Evolutionary conservation across 2,797 vertebrate genomes (phyloP), one percentile per base, ranked within the genome.

Genomic region (Darevskia nairensis): DNA sequence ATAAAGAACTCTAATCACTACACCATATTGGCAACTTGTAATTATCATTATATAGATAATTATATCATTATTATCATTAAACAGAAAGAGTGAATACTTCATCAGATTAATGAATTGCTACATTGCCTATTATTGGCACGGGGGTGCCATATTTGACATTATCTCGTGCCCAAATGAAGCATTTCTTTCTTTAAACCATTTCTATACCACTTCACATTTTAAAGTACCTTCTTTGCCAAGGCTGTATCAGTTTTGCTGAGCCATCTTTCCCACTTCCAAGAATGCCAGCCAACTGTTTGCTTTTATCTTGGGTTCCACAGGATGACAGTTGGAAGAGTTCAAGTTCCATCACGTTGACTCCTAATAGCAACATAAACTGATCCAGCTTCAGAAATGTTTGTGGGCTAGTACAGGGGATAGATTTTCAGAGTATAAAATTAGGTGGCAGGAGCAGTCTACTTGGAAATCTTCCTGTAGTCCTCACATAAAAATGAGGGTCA

Each of bases 271-370:
- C 8, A 29, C 35, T 39, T 83, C 66, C 21, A 55, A 77, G 55
- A 68, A 23, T 69, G 5, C 25, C 74, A 25, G 27, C 71, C 46
- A 88, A 84, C 86, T 8, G 86, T 35, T 77, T n/a, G 50, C 50
- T 64, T 6, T 69, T 46, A 59, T 6, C 21, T 78, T 84, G 66
- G 46, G 82, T 84, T 88, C 81, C 46, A 13, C 32, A 25, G 32
- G n/a, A 41, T 84, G 75, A 25, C 81, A 84, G 81, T 88, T 88
- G 50, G 81, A 59, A 79, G 44, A 69, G 55, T 69, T 69, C 81
- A n/a, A 25, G n/a, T 69, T 10, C 7, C 66, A 10, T 21, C 23
- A 6, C 8, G 15, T 13, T 39, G 72, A 32, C 32, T 72, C 50
- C 4, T 4, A 27, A 77, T 29, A 41, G n/a, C 27, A 59, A 35